These are phyloP conservation scores for Drosophila peninsularis DNA, from an alignment of 2,888 invertebrate species.

Conservation along the genomic window DNA sequence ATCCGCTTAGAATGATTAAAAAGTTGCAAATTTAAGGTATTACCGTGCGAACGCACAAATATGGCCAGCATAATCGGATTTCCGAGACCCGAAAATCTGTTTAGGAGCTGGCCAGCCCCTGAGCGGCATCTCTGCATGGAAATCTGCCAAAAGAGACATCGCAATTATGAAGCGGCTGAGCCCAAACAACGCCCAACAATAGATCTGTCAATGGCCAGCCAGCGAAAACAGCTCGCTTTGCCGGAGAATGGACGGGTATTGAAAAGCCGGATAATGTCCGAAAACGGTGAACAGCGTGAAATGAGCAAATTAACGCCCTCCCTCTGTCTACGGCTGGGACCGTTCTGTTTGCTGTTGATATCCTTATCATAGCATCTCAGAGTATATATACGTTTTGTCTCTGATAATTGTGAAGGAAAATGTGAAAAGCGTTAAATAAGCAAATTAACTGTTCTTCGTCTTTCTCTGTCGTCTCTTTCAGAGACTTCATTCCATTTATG, in stretches of 20 bases:
- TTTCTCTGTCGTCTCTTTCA: background rate
- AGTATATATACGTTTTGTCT: no score
- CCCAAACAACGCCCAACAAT: slow-evolving; percentile 42
- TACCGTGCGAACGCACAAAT: slow-evolving; percentile 74
- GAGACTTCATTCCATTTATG: background rate
- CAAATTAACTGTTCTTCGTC: background rate
- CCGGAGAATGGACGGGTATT: slow-evolving; percentile 33
- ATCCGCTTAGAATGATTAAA: slow-evolving; percentile 81
- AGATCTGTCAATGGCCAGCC: slow-evolving; percentile 41
- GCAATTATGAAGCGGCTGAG: slow-evolving; percentile 63
- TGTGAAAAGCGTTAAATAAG: background rate
- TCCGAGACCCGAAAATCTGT: slow-evolving; percentile 50
- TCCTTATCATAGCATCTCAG: background rate
- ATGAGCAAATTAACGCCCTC: slow-evolving; percentile 63
- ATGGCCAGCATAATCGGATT: slow-evolving; percentile 75
- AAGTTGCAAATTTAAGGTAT: slow-evolving; percentile 78
- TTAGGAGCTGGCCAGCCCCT: slow-evolving; percentile 25
- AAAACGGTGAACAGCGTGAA: slow-evolving; percentile 61
- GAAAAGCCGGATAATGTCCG: slow-evolving; percentile 53
- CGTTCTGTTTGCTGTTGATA: background rate
- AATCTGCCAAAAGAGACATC: slow-evolving; percentile 62
- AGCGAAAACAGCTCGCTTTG: slow-evolving; percentile 17
- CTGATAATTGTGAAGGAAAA: no score
- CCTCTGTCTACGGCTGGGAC: background rate
- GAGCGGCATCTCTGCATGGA: slow-evolving; percentile 16